A percentile compares a stretch with the other conserved stretches of the same genome.
These are phyloP conservation scores for Acyrthosiphon pisum DNA, from an alignment of 1,140 invertebrate species.

Conservation along the genomic window DNA sequence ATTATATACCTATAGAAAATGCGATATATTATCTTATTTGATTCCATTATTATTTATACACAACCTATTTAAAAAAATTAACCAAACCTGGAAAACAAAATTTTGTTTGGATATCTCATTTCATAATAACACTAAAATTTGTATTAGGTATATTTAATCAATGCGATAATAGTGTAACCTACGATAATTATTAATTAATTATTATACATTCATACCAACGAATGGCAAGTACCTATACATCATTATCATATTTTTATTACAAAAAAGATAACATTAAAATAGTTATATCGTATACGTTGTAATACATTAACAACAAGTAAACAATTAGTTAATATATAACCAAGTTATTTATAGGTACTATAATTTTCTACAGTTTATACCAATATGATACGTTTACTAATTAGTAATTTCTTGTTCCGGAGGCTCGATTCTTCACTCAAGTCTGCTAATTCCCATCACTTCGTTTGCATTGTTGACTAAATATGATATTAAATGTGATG, in stretches of 20 bases:
- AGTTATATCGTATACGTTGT: not conserved
- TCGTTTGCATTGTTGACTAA: not conserved
- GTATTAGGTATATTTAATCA: not conserved
- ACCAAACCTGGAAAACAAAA: not conserved
- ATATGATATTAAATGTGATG: too few species aligned
- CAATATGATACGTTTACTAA: not conserved
- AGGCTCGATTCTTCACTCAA: not conserved
- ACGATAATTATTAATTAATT: not conserved
- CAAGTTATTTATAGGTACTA: not conserved
- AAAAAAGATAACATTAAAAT: not conserved
- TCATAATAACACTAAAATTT: not conserved
- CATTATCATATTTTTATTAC: not conserved
- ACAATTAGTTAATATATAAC: not conserved
- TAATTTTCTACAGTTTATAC: not conserved
- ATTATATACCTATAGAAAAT: not conserved
- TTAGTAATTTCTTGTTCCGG: not conserved
- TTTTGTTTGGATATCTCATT: not conserved
- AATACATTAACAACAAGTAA: not conserved
- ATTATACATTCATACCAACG: not conserved
- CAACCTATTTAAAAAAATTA: too few species aligned
- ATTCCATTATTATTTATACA: not conserved
- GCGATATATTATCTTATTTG: not conserved
- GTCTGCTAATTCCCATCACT: not conserved
- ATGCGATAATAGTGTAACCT: not conserved
- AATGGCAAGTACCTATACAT: not conserved